A percentile compares a stretch with the other conserved stretches of the same genome.
phyloP scores from a whole-genome alignment of 2,113 vertebrate species.

The Dicentrarchus labrax region DNA sequence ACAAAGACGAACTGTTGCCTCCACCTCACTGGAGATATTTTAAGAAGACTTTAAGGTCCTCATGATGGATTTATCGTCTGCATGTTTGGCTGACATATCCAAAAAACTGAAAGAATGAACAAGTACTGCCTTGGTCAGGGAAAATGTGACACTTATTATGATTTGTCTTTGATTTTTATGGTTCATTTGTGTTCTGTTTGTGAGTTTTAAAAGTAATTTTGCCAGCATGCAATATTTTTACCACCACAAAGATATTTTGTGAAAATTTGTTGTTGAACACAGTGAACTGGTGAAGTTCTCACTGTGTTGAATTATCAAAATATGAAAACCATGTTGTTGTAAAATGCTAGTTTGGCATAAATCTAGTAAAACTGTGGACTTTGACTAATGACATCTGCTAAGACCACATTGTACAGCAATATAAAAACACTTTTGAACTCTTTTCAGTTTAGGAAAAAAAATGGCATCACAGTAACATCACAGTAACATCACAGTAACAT shows the following conservation, averaged over 20 bases:
- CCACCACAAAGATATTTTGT: slow-evolving; percentile 65
- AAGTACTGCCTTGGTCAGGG: slow-evolving; percentile 36
- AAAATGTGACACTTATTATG: slow-evolving; percentile 44
- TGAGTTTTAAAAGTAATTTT: slow-evolving; percentile 24
- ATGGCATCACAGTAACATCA: background rate
- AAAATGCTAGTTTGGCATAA: slow-evolving; percentile 48
- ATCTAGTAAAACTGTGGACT: slow-evolving; percentile 31
- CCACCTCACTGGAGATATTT: slow-evolving; percentile 1
- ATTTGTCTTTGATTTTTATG: slow-evolving; percentile 54
- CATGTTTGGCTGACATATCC: slow-evolving; percentile 7
- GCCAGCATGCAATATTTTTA: slow-evolving; percentile 39
- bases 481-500: background rate
- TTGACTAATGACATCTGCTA: slow-evolving; percentile 27
- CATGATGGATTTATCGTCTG: slow-evolving; percentile 31
- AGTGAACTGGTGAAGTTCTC: slow-evolving; percentile 27
- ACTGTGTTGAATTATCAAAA: slow-evolving; percentile 45
- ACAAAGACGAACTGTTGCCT: background rate
- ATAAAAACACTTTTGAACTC: slow-evolving; percentile 23
- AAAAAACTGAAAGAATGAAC: slow-evolving; percentile 21
- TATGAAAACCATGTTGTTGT: slow-evolving; percentile 31
- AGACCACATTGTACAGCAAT: slow-evolving; percentile 18
- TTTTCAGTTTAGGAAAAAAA: background rate
- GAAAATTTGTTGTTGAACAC: slow-evolving; percentile 51
- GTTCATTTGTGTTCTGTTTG: slow-evolving; percentile 35
- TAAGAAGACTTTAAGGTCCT: background rate